Evolutionary conservation across 2,113 vertebrate species (phyloP).

Genomic region (Pseudolaguvia tuberculata): DNA sequence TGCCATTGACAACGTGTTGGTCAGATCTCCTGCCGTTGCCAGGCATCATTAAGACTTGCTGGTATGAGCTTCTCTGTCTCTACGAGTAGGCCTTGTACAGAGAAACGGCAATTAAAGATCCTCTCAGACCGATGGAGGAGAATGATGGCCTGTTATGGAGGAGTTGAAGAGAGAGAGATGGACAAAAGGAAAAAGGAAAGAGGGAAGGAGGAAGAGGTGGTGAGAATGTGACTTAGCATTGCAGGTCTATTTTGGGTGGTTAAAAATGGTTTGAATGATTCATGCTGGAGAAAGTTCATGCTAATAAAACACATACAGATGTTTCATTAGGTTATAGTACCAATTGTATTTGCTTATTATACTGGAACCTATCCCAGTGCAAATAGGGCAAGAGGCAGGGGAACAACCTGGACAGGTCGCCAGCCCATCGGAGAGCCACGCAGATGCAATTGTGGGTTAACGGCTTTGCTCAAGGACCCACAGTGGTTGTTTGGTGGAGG

Average conservation of each 20-base stretch:
- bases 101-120: conserved; percentile 50
- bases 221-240: conserved; percentile 25
- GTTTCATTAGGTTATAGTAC: not conserved
- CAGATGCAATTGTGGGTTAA: too few species aligned
- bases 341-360: too few species aligned
- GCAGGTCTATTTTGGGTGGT: conserved; percentile 19
- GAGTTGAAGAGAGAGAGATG: conserved; percentile 12
- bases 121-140: conserved; percentile 42
- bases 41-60: conserved; percentile 54
- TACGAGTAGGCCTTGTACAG: conserved; percentile 40
- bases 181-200: conserved; percentile 15
- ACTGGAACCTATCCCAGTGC: too few species aligned
- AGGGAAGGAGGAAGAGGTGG: conserved; percentile 22
- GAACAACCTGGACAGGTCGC: too few species aligned
- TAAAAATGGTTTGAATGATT: conserved; percentile 19
- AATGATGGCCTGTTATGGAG: conserved; percentile 36
- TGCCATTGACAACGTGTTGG: conserved; percentile 53
- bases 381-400: too few species aligned
- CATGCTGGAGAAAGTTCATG: conserved; percentile 17
- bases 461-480: too few species aligned
- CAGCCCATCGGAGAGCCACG: too few species aligned
- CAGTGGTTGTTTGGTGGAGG: too few species aligned
- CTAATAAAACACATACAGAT: too few species aligned
- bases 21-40: conserved; percentile 51
- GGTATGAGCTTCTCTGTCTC: conserved; percentile 43